phyloP scores from a whole-genome alignment of 2,797 vertebrate genomes.

The Gallinago nigripennis region DNA sequence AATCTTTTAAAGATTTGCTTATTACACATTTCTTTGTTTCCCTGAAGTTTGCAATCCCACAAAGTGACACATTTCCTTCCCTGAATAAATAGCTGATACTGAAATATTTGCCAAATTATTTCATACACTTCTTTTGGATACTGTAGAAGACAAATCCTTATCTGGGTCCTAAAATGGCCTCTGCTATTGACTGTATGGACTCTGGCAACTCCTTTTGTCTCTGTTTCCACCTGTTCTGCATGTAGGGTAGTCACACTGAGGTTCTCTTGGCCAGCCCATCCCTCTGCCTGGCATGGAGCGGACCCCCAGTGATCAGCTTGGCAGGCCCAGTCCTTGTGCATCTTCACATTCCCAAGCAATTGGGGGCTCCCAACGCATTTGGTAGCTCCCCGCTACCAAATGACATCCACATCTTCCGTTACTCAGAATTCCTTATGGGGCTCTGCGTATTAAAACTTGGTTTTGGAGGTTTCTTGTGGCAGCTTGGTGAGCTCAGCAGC shows the following conservation, averaged over 20 bases:
- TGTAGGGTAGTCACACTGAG: background rate
- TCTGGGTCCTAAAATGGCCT: background rate
- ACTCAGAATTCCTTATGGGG: background rate
- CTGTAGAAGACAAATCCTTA: background rate
- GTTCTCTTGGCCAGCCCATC: background rate
- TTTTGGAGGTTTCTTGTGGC: background rate
- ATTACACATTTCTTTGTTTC: constrained; percentile 35
- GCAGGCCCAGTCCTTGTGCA: background rate
- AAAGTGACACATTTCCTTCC: constrained; percentile 25
- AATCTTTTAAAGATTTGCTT: constrained; percentile 47
- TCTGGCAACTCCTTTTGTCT: background rate
- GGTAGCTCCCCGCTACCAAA: background rate
- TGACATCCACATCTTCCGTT: background rate
- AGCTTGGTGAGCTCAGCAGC: background rate
- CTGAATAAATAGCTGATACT: background rate
- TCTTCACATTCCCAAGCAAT: background rate
- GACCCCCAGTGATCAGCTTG: background rate
- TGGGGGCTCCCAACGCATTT: no score
- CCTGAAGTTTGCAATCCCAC: background rate
- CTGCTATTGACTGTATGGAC: background rate
- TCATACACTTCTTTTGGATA: background rate
- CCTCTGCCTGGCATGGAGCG: background rate
- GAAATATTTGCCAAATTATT: constrained; percentile 20
- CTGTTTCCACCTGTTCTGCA: background rate
- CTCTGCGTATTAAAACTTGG: background rate